These are phyloP conservation scores for Tenthredo notha DNA, from an alignment of 2,888 invertebrate genomes.

Conservation along the genomic window DNA sequence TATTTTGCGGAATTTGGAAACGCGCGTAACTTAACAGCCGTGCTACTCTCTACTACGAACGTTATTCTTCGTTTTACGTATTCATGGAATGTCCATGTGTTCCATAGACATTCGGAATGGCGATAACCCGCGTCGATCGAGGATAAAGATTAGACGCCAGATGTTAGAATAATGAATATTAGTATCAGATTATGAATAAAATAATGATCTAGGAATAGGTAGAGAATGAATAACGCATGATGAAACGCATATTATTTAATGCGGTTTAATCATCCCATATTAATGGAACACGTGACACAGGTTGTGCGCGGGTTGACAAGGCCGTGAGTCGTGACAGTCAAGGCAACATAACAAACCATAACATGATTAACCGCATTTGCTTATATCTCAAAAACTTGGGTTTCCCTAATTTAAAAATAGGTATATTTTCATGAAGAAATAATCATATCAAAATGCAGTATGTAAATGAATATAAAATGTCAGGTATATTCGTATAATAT, in stretches of 20 bases:
- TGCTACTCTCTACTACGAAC: neutral
- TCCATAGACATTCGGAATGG: neutral
- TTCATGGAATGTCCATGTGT: neutral
- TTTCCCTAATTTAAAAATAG: neutral
- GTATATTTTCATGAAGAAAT: neutral
- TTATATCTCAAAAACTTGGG: neutral
- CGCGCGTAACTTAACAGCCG: neutral
- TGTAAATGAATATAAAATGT: neutral
- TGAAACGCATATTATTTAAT: neutral
- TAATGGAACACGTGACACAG: neutral
- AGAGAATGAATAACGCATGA: neutral
- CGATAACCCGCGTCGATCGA: neutral
- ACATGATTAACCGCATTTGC: neutral
- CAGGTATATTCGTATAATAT: neutral
- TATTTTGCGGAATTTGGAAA: neutral
- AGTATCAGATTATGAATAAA: neutral
- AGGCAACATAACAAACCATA: slow-evolving; percentile 28
- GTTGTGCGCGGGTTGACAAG: neutral
- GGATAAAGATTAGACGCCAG: neutral
- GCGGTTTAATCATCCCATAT: neutral
- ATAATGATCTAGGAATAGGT: neutral
- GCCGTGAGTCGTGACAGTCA: neutral
- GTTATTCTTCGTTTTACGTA: neutral
- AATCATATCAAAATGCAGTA: neutral
- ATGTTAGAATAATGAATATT: neutral